Percentiles rank a stretch among this genome's conserved stretches.
Conservation (phyloP, 53 echinoderm and acorn worm genomes). For the Holothuria scabra region DNA sequence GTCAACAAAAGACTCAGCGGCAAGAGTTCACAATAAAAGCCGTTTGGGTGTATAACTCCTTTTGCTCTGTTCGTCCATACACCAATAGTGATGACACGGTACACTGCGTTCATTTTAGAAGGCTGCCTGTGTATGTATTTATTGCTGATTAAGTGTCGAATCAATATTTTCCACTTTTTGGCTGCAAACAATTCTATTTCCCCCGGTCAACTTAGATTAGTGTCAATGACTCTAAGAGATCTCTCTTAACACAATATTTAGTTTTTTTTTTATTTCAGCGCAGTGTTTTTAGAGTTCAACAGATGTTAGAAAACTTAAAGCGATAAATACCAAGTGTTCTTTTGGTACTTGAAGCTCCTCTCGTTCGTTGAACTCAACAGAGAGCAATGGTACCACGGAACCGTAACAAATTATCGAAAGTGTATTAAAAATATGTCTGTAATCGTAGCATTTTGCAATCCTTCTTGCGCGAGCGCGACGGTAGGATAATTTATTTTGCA, state of each 20-base stretch:
- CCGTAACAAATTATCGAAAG: constrained; percentile 15
- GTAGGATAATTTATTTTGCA: constrained; percentile 6
- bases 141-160: constrained; percentile 35
- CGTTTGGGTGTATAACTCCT: too few species aligned
- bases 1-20: too few species aligned
- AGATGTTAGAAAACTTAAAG: constrained; percentile 29
- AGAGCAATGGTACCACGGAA: background rate
- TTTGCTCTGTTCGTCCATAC: too few species aligned
- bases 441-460: constrained; percentile 23
- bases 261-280: background rate
- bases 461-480: constrained; percentile 6
- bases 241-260: constrained; percentile 45
- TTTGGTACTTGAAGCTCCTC: constrained; percentile 4
- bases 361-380: constrained; percentile 29
- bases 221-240: constrained; percentile 30
- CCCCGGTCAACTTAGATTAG: constrained; percentile 33
- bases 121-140: constrained; percentile 6
- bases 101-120: constrained; percentile 14
- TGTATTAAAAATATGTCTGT: constrained; percentile 25
- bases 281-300: constrained; percentile 2
- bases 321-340: background rate
- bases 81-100: background rate
- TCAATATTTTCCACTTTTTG: constrained; percentile 26
- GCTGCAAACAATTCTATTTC: constrained; percentile 34
- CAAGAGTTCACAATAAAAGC: too few species aligned